Percentiles rank a stretch among this genome's conserved stretches.
Conservation (phyloP, 2,888 invertebrate genomes). For the Ormyrus rosae region DNA sequence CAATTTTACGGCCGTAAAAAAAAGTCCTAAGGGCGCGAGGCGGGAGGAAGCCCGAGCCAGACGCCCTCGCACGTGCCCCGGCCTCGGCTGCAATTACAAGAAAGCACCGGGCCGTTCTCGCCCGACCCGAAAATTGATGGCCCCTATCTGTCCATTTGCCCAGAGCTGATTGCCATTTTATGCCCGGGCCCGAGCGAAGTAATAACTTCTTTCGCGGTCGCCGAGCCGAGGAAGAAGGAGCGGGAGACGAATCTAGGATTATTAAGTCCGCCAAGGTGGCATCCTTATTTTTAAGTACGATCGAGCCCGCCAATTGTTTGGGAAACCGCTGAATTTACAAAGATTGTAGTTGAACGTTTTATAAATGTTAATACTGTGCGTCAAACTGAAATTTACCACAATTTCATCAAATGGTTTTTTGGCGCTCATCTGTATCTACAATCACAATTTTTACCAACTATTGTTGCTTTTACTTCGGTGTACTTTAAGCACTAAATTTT, state of each 20-base stretch:
- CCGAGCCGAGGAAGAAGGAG: neutral
- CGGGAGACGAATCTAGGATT: neutral
- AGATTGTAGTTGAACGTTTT: neutral
- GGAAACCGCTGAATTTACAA: neutral
- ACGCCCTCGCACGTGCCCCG: conserved; percentile 8
- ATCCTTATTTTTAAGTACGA: neutral
- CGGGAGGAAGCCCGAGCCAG: neutral
- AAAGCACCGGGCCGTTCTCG: conserved; percentile 28
- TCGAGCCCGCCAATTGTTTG: neutral
- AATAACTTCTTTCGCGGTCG: conserved; percentile 43
- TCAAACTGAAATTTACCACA: too few relatives aligned
- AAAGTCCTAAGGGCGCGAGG: conserved; percentile 11
- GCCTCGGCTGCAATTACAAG: conserved; percentile 47
- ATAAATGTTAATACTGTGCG: neutral
- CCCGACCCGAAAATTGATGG: conserved; percentile 50
- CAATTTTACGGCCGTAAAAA: conserved; percentile 43
- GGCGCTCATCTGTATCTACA: neutral
- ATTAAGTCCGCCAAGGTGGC: neutral
- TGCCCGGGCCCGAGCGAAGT: conserved; percentile 35
- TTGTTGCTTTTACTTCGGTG: conserved; percentile 17
- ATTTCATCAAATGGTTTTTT: neutral
- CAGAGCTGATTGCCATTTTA: conserved; percentile 57
- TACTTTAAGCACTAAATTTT: conserved; percentile 29
- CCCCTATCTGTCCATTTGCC: conserved; percentile 57
- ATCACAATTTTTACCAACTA: conserved; percentile 1